These are phyloP conservation scores for Epizoanthus stellaris DNA, from an alignment of 92 coral and sea anemone genomes.

Conservation along the genomic window DNA sequence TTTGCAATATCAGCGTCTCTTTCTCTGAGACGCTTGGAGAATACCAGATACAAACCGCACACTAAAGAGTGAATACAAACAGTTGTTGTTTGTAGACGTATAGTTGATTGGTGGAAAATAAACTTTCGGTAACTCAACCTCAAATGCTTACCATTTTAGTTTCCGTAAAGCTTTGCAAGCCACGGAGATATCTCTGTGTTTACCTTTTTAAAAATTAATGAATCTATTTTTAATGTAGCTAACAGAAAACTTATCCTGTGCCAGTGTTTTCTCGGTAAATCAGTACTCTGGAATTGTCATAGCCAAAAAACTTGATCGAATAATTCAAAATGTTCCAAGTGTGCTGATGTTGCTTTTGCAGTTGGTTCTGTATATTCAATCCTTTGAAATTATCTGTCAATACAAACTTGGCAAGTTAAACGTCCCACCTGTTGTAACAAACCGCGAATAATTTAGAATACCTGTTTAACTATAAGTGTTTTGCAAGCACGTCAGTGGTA, in stretches of 20 bases:
- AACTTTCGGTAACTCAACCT: neutral
- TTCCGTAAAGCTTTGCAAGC: constrained; percentile 17
- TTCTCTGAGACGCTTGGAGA: too few species aligned
- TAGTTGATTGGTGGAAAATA: neutral
- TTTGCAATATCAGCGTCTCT: too few species aligned
- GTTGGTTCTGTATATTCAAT: neutral
- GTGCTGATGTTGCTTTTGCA: neutral
- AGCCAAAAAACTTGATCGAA: neutral
- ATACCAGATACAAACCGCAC: too few species aligned
- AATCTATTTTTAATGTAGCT: constrained; percentile 2
- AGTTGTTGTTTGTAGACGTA: too few species aligned
- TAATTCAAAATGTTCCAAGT: neutral
- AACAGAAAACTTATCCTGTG: neutral
- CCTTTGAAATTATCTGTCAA: neutral
- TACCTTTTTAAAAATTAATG: constrained; percentile 14
- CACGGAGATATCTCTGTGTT: neutral
- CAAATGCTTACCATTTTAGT: neutral
- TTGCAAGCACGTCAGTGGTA: too few species aligned
- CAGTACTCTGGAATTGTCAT: neutral
- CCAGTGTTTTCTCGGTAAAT: neutral
- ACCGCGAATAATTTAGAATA: constrained; percentile 7
- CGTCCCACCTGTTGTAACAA: constrained; percentile 16
- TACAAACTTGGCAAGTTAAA: neutral
- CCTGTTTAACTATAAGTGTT: neutral
- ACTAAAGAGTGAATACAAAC: too few species aligned